Conservation (phyloP, 2,888 invertebrate genomes). For the Eupsilia transversa region DNA sequence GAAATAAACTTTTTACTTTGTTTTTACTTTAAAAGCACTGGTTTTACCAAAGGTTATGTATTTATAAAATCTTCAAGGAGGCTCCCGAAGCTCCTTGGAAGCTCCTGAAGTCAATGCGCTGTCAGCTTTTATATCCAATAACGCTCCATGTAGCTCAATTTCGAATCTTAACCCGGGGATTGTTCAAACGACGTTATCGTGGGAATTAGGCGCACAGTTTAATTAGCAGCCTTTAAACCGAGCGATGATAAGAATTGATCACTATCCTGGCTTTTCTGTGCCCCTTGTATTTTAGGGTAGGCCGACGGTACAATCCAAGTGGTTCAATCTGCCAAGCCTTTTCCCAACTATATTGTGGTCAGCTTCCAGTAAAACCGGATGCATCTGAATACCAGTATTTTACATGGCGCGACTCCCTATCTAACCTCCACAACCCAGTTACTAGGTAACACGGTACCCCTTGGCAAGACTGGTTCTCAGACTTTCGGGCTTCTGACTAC, state of each 20-base stretch:
- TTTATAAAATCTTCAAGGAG: too few relatives aligned
- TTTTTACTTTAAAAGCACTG: neutral
- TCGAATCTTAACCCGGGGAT: neutral
- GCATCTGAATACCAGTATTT: too few relatives aligned
- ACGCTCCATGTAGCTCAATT: slow-evolving; percentile 9
- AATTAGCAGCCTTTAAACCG: neutral
- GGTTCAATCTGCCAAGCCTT: too few relatives aligned
- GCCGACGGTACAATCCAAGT: neutral
- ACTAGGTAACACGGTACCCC: too few relatives aligned
- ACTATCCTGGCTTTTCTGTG: slow-evolving; percentile 11
- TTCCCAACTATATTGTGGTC: too few relatives aligned
- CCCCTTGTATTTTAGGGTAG: neutral
- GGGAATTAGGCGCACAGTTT: slow-evolving; percentile 10
- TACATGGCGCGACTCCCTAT: too few relatives aligned
- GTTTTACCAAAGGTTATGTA: neutral
- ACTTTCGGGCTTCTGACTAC: too few relatives aligned
- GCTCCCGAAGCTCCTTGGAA: too few relatives aligned
- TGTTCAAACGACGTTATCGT: slow-evolving; percentile 9
- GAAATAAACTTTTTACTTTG: slow-evolving; percentile 8
- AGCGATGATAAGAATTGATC: slow-evolving; percentile 25
- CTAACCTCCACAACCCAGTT: too few relatives aligned
- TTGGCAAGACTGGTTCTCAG: too few relatives aligned
- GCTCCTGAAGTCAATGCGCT: neutral
- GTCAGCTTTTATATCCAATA: neutral
- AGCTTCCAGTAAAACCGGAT: too few relatives aligned